Conservation (phyloP, 2,113 vertebrate genomes). For the Solea solea region DNA sequence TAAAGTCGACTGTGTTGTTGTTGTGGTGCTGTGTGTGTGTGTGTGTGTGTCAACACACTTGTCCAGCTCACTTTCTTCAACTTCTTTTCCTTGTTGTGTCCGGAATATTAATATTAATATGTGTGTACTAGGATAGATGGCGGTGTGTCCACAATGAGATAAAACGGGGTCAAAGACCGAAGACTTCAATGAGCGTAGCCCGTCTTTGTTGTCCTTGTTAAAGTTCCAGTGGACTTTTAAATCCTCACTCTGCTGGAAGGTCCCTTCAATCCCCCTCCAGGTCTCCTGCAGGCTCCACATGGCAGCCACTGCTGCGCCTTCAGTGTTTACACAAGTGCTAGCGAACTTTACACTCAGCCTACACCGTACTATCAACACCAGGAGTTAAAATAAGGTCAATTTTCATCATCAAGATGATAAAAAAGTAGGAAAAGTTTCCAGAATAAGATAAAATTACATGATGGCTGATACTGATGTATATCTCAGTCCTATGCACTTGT, state of each 20-base stretch:
- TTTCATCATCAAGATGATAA: too few relatives aligned
- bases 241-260: constrained; percentile 20
- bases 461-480: too few relatives aligned
- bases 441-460: too few relatives aligned
- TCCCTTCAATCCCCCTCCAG: constrained; percentile 18
- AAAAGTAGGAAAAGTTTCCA: too few relatives aligned
- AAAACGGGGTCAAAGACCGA: constrained; percentile 14
- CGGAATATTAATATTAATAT: too few relatives aligned
- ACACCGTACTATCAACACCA: too few relatives aligned
- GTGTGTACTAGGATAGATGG: neutral
- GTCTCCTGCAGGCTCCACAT: constrained; percentile 32
- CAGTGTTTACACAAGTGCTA: too few relatives aligned
- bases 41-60: neutral
- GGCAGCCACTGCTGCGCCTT: constrained; percentile 15
- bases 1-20: constrained; percentile 14
- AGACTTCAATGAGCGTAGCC: constrained; percentile 50
- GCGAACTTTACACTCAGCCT: too few relatives aligned
- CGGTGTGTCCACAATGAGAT: constrained; percentile 1
- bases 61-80: neutral
- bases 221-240: constrained; percentile 15
- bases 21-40: neutral
- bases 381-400: too few relatives aligned
- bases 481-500: too few relatives aligned
- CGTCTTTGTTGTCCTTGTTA: constrained; percentile 40
- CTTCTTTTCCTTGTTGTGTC: too few relatives aligned